These are phyloP conservation scores for Anthonomus grandis DNA, from an alignment of 1,140 invertebrate genomes.

Conservation along the genomic window DNA sequence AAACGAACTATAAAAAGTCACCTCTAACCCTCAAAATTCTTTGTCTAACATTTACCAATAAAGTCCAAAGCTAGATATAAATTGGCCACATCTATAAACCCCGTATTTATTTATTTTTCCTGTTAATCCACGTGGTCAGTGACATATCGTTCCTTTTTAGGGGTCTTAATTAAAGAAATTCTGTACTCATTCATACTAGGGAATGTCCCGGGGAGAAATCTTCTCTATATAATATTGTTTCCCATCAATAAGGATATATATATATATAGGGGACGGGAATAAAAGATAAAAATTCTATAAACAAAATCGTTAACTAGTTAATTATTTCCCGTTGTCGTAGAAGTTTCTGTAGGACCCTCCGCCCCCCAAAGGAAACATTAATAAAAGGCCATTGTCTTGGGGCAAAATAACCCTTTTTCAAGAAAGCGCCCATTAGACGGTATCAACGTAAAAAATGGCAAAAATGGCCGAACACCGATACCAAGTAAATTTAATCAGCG, in stretches of 20 bases:
- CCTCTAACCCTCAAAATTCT: background rate
- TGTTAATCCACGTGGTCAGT: slow-evolving; percentile 16
- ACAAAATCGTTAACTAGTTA: too few species aligned
- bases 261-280: too few species aligned
- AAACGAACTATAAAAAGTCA: too few species aligned
- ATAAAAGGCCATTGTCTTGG: slow-evolving; percentile 9
- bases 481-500: slow-evolving; percentile 27
- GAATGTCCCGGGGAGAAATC: too few species aligned
- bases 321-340: background rate
- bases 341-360: background rate
- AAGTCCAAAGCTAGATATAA: slow-evolving; percentile 17
- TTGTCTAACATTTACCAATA: slow-evolving; percentile 8
- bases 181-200: too few species aligned
- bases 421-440: slow-evolving; percentile 14
- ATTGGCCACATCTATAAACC: slow-evolving; percentile 20
- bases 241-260: too few species aligned
- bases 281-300: background rate
- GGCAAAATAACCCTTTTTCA: slow-evolving; percentile 12
- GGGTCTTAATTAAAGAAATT: slow-evolving; percentile 22
- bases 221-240: too few species aligned
- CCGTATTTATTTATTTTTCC: slow-evolving; percentile 24
- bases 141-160: slow-evolving; percentile 19
- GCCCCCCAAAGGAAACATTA: background rate
- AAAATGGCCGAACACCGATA: slow-evolving; percentile 27
- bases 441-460: slow-evolving; percentile 24